Base-by-base conservation (phyloP, 2,888 invertebrate species). In the Aleiodes testaceus region DNA sequence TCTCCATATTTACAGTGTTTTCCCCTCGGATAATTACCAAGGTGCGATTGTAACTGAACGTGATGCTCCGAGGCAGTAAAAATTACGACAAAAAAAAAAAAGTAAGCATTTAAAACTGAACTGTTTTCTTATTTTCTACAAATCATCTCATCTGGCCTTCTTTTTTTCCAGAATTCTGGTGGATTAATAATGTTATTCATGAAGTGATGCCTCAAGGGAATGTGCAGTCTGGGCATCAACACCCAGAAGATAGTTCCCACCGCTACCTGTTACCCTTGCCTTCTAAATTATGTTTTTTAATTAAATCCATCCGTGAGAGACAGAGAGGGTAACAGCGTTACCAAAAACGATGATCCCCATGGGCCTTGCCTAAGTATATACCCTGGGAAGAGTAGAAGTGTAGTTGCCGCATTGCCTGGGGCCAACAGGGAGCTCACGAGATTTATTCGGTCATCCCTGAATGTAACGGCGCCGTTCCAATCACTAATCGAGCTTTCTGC, bases 281-380 rank as follows among this genome's bases (percentile, higher is more conserved):
- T 80, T 81, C 82, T 87, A 87, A 86, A 87, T 87, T 87, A 87
- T 86, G 84, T 84, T 87, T 87, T 87, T 87, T 87, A 87, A 87
- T 87, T 87, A 87, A 87, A 87, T 84, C 85, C 84, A 85, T 85
- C 44, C 81, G 82, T 82, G 81, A 84, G 82, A 82, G 77, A 74
- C 72, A 74, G 52, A 49, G 45, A 70, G 30, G 22, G 11, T 5
- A 26, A 71, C 69, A 72, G 74, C 73, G 72, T 74, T 72, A 76
- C 73, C 72, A 63, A 70, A 76, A 69, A 59, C 64, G 12, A 44
- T 20, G 63, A 36, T 73, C 42, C 65, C 59, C 64, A 73, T 42
- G 53, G 53, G 61, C 55, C 20, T 74, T 64, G 72, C 72, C 75
- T 74, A 72, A 78, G 78, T 80, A 79, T 75, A 75, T 73, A 73